Base-by-base conservation (phyloP, 30 jellyfish, hydroid and myxozoan genomes). In the Hydractinia symbiolongicarpus region DNA sequence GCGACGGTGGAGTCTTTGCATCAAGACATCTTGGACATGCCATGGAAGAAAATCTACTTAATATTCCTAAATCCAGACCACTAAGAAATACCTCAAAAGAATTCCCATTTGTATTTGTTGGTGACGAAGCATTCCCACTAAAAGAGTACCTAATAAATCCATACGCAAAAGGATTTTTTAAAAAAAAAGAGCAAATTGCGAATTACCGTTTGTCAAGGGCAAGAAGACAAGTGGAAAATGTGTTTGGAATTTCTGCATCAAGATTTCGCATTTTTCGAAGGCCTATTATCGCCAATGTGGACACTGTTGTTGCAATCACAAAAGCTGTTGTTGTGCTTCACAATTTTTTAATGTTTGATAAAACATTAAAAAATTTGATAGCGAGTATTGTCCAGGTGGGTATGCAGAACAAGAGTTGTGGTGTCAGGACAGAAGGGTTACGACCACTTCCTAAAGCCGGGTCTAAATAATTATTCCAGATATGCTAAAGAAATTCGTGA, bases 61-160 rank as follows among this genome's bases (percentile, higher is more conserved):
- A 61, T 67, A 73, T 86, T 81, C 95, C 91, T 50, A 72, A 79
- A 58, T 82, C 91, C 66, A 78, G 94, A 68, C 83, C 60, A 67
- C 70, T 79, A 86, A 67, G 75, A n/a, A 21, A 67, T 53, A 78
- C 89, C 73, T 66, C 61, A 49, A 78, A 79, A 67, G 66, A 71
- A 72, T 86, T 78, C 81, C 85, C 95, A 67, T 86, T 53, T 50
- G 86, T 86, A 54, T 81, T 86, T 67, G 66, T 81, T 20, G 90
- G 95, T 67, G 84, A 86, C 55, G 84, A 86, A 71, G 95, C 88
- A 71, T 86, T 86, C 87, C 91, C 84, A 49, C 70, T 81, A 76
- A 81, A 81, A 66, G 55, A 78, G 30, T 80, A 70, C 76, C 86
- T 86, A 30, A 70, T 86, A 66, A 86, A 71, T 64, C 89, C 90